Base-by-base conservation (phyloP, 2,797 vertebrate genomes). In the Hephaestus fuliginosus region DNA sequence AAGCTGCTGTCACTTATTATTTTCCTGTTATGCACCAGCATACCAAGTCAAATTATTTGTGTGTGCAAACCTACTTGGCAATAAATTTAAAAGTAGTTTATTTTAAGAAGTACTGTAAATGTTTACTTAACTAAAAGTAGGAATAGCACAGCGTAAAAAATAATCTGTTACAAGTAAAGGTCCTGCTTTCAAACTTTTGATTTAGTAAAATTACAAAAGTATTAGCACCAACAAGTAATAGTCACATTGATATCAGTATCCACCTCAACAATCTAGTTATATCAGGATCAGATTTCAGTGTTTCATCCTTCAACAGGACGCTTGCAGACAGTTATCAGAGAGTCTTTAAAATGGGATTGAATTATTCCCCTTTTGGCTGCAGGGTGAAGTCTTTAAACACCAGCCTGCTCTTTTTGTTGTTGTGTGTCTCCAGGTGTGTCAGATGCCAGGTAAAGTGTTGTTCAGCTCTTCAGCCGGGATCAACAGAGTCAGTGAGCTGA, bases 391-490 rank as follows among this genome's bases (percentile, higher is more conserved):
- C 18, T 41, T 49, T 46, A 12, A 67, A 57, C 43, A 5, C 41
- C 7, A 44, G 3, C 10, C 8, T 63, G 0, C 18, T 25, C 36
- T 73, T 33, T 44, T 25, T 53, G 13, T 22, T 20, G 33, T 22
- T 70, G 6, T 82, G 69, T 83, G 25, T 64, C 20, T 73, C 7
- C 88, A 99, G 98, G 96, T 98, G 89, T 93, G 95, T 80, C 94
- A 88, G 41, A 68, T 96, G 58, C 86, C 95, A 2, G 98, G 98
- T 14, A 98, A 98, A 85, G 97, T 99, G 58, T 95, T 99, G 87
- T 99, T 99, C 91, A 95, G 91, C 62, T 92, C 96, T 2, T 88
- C 75, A 28, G 94, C 86, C 0, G 80, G 84, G 20, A 79, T 95
- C 52, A 17, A 56, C 20, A 89, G 80, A 64, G 78, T 98, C 81